Conservation (phyloP, 1,140 invertebrate species). For the Thalassaphorura encarpata region DNA sequence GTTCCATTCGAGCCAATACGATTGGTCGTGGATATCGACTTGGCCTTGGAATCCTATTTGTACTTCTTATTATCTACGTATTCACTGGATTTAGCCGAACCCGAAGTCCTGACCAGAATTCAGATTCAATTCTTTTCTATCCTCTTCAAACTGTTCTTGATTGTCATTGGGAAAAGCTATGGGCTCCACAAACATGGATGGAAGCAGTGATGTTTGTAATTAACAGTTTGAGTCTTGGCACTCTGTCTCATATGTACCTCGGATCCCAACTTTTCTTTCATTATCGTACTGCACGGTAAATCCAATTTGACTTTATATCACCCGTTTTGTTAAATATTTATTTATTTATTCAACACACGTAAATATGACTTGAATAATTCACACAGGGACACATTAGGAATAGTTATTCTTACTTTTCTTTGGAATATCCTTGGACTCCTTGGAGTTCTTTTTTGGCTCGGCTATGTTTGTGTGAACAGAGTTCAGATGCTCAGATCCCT, state of each 20-base stretch:
- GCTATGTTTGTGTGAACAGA: constrained; percentile 9
- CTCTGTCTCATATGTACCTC: constrained; percentile 6
- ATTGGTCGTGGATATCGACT: background rate
- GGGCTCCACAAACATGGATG: too few relatives aligned
- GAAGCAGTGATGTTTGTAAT: background rate
- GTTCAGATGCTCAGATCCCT: background rate
- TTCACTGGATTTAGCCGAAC: too few relatives aligned
- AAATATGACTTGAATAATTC: background rate
- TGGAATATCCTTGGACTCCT: background rate
- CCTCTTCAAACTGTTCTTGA: too few relatives aligned
- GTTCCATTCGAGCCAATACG: too few relatives aligned
- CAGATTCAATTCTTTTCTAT: too few relatives aligned
- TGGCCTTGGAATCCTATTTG: background rate
- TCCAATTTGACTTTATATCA: background rate
- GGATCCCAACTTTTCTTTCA: constrained; percentile 17
- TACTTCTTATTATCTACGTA: background rate
- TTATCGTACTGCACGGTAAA: constrained; percentile 3
- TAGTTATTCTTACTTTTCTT: background rate
- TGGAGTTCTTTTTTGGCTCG: constrained; percentile 4
- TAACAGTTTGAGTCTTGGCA: background rate
- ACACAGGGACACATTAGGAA: background rate
- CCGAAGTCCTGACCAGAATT: too few relatives aligned
- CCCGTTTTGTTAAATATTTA: background rate
- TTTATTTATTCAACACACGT: background rate
- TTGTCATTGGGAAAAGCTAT: too few relatives aligned